Evolutionary conservation across 1,140 invertebrate species (phyloP), one percentile per base, ranked within the genome.

Genomic region (Spodoptera frugiperda): DNA sequence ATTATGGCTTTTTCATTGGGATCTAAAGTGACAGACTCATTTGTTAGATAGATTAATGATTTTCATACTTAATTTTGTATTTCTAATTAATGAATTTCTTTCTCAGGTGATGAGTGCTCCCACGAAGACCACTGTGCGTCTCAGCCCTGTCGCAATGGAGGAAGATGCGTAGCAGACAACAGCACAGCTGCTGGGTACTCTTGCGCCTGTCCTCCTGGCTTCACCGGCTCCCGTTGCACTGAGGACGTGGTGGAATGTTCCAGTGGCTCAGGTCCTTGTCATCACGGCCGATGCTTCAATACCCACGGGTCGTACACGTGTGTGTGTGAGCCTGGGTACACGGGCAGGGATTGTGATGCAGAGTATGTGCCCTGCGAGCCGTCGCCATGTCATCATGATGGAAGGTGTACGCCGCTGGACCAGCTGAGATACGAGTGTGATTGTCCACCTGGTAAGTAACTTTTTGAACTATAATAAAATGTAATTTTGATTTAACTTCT

Each of bases 271-370:
- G 95, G 96, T 59, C 97, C 97, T 4, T 98, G 98, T 94, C 95
- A 95, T 82, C 96, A 98, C 81, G 97, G 97, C 53, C 96, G 97
- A 71, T 98, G 98, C 90, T 95, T 96, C 86, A 98, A 98, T 91
- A 98, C 97, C 68, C 97, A 98, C 87, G 98, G 98, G 82, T 98
- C 97, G 54, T 98, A 98, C 94, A 97, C 97, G 96, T 99, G 98
- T 92, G 96, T 97, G 81, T 99, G 98, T 93, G 95, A 97, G 79
- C 96, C 96, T 79, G 98, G 98, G 78, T 99, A 97, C 90, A 98
- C 98, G 1, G 98, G 98, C 12, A 95, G 97, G 87, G 97, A 98
- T 93, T 99, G 98, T 94, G 98, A 98, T 91, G 97, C 95, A 87
- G 96, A 97, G 81, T 98, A 98, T 90, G 96, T 98, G 76, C 98